Evolutionary conservation across 2,113 vertebrate genomes (phyloP), one percentile per base, ranked within the genome.

Genomic region (Strix uralensis): DNA sequence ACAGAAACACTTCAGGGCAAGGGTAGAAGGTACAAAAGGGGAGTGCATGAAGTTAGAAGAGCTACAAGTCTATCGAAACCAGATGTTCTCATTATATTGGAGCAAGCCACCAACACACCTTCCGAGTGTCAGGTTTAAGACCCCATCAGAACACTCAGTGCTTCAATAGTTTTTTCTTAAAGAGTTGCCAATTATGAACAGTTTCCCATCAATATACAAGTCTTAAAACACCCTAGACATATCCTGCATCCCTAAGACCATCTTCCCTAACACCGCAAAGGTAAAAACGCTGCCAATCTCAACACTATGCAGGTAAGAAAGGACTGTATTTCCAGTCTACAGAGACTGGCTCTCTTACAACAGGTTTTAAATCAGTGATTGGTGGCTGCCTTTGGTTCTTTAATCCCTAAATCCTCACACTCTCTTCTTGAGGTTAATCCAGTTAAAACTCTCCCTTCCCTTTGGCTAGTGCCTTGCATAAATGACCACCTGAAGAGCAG

Each of bases 391-490:
- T 96, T 95, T 82, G 74, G 86, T 63, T 94, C 90, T 70, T 96
- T 98, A 97, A 97, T 97, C 97, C n/a, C 81, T 93, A 97, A 97
- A 97, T 92, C 97, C 66, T 73, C 63, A 79, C 88, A 75, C 93
- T 95, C 96, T 97, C 95, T 85, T 94, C 92, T 91, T 62, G 55
- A 90, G 78, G 89, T 94, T 97, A 97, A 98, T 97, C 97, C 95
- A 94, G 83, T 97, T 97, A 97, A 97, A 97, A 84, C 95, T 93
- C 81, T 85, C 96, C 88, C 63, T 86, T 94, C 69, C 71, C 65
- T 91, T 92, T 71, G 87, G 77, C 83, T 91, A 81, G 70, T 32
- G 69, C 71, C 40, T 75, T 57, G 69, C 42, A 61, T 62, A 90
- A 92, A 93, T 69, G 91, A 86, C 92, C 93, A 94, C 93, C 86